Evolutionary conservation across 2,888 invertebrate genomes (phyloP).

Genomic region (Heliconius erato): DNA sequence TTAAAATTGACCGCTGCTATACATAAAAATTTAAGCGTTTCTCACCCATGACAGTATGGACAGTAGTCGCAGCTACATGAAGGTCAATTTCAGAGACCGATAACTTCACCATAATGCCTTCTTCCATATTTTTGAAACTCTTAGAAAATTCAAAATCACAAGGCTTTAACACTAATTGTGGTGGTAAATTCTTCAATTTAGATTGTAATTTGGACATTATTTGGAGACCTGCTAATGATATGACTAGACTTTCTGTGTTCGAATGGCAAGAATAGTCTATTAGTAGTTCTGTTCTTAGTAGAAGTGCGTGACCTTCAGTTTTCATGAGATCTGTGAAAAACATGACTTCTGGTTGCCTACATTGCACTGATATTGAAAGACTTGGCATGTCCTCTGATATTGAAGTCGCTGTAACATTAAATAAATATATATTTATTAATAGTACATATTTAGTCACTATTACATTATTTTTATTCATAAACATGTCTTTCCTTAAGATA

Average conservation of each 20-base stretch:
- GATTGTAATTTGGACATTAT: conserved; percentile 87
- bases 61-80: conserved; percentile 89
- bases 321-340: conserved; percentile 89
- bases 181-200: conserved; percentile 81
- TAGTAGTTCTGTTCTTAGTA: conserved; percentile 89
- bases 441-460: background rate
- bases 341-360: conserved; percentile 92
- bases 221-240: conserved; percentile 74
- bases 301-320: conserved; percentile 87
- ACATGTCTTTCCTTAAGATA: too few relatives aligned
- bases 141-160: conserved; percentile 90
- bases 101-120: conserved; percentile 88
- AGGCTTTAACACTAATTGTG: conserved; percentile 88
- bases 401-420: conserved; percentile 74
- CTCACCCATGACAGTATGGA: conserved; percentile 89
- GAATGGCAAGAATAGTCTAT: conserved; percentile 89
- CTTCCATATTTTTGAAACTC: conserved; percentile 87
- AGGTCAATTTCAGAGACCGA: conserved; percentile 89
- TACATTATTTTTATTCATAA: too few relatives aligned
- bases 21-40: conserved; percentile 3
- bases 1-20: too few relatives aligned
- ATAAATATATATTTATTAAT: background rate
- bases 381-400: conserved; percentile 83
- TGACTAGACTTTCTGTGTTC: conserved; percentile 87
- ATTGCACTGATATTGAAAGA: conserved; percentile 89